Evolutionary conservation across 2,888 invertebrate species (phyloP), one percentile per base, ranked within the genome.

Genomic region (Cataglyphis livida): DNA sequence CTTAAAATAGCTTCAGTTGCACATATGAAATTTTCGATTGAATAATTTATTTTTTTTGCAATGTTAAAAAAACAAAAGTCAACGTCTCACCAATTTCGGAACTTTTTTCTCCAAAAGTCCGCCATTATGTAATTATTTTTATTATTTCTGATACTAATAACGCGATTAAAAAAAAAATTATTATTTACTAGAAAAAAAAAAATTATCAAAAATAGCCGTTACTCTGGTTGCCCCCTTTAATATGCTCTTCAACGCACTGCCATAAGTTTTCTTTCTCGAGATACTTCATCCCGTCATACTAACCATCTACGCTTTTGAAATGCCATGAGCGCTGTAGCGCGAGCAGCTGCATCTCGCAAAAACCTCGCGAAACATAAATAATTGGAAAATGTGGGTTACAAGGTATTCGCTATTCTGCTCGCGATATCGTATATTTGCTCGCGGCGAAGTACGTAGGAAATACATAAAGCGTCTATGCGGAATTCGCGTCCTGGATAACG

Each of bases 401-500:
- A 51, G 78, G 78, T 78, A 81, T 76, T 25, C 76, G 82, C 21
- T 68, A 68, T 76, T 64, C 81, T 44, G 65, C 41, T 65, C 76
- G 75, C 54, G 76, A 59, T 70, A 78, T 65, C 65, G 9, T 66
- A 54, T 54, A 66, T 66, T 38, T 65, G 78, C 61, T 35, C 76
- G 73, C 48, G 51, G 61, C 41, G 18, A 73, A n/a, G 21, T 21
- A 21, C 64, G 54, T 32, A 38, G 81, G n/a, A 76, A 76, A 76
- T 65, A 57, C 57, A 44, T 70, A 59, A 70, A 70, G 44, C 59
- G 65, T 21, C 65, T 65, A 66, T 74, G 81, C 76, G 76, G 81
- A 82, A 82, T 82, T 65, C 75, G 84, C 62, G 83, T 82, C 59
- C 57, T 44, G 78, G 85, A 78, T 83, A 88, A 88, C 86, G 88